These are phyloP conservation scores for Nyctalus aviator DNA, from an alignment of 2,797 vertebrate genomes.

Conservation along the genomic window DNA sequence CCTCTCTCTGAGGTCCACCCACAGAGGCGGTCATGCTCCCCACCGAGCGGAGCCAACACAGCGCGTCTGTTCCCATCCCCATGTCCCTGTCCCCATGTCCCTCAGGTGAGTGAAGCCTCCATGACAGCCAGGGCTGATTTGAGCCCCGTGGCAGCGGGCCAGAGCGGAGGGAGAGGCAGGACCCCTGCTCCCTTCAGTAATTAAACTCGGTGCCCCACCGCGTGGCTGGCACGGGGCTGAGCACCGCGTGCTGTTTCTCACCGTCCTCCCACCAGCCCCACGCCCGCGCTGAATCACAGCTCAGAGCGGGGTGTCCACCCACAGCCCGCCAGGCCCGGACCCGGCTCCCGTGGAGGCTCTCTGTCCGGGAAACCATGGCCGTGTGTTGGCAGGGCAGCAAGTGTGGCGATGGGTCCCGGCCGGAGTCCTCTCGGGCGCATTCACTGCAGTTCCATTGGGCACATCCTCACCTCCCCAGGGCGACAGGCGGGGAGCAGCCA, in stretches of 20 bases:
- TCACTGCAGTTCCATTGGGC: neutral
- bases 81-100: accelerated
- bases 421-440: accelerated
- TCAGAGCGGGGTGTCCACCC: accelerated
- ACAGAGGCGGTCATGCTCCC: accelerated
- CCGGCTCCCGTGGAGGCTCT: neutral
- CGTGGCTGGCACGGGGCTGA: accelerated
- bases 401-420: neutral
- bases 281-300: neutral
- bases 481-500: accelerated
- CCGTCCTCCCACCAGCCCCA: neutral
- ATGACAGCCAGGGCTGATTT: neutral
- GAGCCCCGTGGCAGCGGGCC: neutral
- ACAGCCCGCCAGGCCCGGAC: neutral
- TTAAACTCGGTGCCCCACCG: accelerated
- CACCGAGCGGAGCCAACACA: accelerated
- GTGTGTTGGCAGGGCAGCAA: neutral
- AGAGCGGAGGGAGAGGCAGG: neutral
- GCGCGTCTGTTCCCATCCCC: accelerated
- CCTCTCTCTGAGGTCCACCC: accelerated
- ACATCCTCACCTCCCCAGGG: accelerated
- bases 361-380: neutral
- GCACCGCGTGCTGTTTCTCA: neutral
- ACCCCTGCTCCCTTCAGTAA: accelerated
- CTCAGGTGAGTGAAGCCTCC: neutral